Conservation (phyloP, 2,113 vertebrate species). For the Psophia crepitans region DNA sequence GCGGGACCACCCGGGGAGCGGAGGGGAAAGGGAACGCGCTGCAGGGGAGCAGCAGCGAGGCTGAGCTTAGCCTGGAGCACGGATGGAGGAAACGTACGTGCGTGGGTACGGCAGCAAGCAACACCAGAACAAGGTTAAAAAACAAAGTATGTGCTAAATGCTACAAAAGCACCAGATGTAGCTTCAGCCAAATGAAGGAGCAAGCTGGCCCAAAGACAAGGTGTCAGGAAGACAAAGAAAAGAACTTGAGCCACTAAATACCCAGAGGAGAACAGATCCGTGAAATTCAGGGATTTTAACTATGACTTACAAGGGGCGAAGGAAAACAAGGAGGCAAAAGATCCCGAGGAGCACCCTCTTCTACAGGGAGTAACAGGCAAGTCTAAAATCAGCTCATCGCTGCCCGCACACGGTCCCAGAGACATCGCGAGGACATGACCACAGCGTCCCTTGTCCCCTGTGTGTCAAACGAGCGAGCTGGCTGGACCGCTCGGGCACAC, state of each 20-base stretch:
- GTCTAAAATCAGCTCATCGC: background rate
- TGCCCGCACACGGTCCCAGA: background rate
- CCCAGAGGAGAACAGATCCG: background rate
- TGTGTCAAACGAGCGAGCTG: background rate
- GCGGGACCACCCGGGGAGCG: background rate
- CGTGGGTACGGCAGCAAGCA: background rate
- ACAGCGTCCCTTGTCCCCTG: fast-evolving
- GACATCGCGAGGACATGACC: background rate
- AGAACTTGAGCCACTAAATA: background rate
- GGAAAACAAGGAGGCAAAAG: background rate
- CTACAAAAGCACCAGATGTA: background rate
- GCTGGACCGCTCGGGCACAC: fast-evolving
- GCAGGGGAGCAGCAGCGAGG: background rate
- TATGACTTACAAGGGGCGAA: background rate
- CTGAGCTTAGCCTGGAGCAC: background rate
- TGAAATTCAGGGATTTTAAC: background rate
- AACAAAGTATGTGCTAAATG: background rate
- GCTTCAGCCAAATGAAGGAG: background rate
- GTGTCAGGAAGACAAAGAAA: background rate
- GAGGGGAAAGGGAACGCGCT: background rate
- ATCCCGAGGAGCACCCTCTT: background rate
- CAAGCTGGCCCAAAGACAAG: background rate
- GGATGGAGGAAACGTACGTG: background rate
- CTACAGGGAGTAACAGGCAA: background rate
- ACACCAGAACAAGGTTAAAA: background rate